Base-by-base conservation (phyloP, 2,888 invertebrate species). In the Pachliopta kotzebuea region DNA sequence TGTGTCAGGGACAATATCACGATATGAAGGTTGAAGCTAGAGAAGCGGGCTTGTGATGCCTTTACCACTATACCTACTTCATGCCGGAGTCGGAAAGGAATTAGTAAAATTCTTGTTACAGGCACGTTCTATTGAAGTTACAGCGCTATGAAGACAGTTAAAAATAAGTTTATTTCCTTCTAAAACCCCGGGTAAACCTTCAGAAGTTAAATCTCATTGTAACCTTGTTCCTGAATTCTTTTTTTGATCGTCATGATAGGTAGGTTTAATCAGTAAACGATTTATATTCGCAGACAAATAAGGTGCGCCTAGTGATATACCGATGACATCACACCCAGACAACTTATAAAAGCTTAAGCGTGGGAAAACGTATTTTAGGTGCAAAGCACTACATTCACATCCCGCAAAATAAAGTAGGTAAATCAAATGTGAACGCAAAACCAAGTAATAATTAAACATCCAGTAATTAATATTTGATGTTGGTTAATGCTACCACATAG, bases 301-400 rank as follows among this genome's bases (percentile, higher is more conserved):
- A 67, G 21, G 63, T 45, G 26, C 23, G 57, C 42, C 45, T 57
- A 67, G 59, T 50, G 55, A 62, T 62, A 61, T 29, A 57, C 7
- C 57, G 45, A 65, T 65, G 65, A 61, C 57, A 57, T 65, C 65
- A 65, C 61, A 61, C 57, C 29, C 54, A 53, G 57, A 61, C 54
- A 61, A 54, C 61, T 65, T 61, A 57, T 61, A 61, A 58, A 64
- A 53, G 60, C 65, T 65, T 62, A 64, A 45, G 66, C 59, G 62
- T 67, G 69, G 67, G 69, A 68, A 69, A 69, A n/a, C 65, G 50
- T 69, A 67, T 69, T 67, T 62, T 58, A 64, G 67, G 55, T 56
- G 31, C 64, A 50, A 31, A 60, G 23, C 37, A 55, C 26, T 60
- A 20, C 50, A 58, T 45, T 62, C 63, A 60, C 56, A 60, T 58